Evolutionary conservation across 2,797 vertebrate genomes (phyloP).

Genomic region (Cynopterus sphinx): DNA sequence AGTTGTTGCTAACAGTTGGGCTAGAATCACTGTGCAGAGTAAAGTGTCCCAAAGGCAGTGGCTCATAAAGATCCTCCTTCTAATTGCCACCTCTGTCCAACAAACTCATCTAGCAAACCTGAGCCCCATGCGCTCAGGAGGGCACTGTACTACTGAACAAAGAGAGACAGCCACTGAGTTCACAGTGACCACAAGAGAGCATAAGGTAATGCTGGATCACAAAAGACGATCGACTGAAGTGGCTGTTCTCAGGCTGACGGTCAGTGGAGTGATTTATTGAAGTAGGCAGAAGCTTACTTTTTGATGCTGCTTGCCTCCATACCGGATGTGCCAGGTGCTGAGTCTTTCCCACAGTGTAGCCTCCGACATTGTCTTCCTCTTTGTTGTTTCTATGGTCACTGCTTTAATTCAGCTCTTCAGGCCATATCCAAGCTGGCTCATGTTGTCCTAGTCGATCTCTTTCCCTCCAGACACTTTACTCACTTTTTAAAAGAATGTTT

Average conservation of each 20-base stretch:
- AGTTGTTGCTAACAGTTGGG: background rate
- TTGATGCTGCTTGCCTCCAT: background rate
- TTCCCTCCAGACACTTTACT: background rate
- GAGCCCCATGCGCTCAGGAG: background rate
- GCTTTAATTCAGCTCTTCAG: background rate
- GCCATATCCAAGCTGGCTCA: background rate
- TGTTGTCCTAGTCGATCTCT: background rate
- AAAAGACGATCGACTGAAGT: background rate
- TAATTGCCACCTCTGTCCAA: background rate
- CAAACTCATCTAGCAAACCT: background rate
- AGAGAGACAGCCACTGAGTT: background rate
- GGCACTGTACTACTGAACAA: background rate
- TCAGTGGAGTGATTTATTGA: constrained; percentile 26
- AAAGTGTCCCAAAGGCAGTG: background rate
- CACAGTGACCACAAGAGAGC: background rate
- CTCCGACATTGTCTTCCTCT: background rate
- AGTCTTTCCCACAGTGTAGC: background rate
- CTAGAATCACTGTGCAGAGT: background rate
- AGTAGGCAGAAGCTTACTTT: background rate
- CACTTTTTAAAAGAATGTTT: background rate
- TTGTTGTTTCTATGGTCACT: background rate
- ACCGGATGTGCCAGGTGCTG: background rate
- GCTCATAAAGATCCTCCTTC: background rate
- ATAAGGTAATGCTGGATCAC: background rate
- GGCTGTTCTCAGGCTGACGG: background rate